Base-by-base conservation (phyloP, 2,888 invertebrate species). In the Amblyteles armatorius region DNA sequence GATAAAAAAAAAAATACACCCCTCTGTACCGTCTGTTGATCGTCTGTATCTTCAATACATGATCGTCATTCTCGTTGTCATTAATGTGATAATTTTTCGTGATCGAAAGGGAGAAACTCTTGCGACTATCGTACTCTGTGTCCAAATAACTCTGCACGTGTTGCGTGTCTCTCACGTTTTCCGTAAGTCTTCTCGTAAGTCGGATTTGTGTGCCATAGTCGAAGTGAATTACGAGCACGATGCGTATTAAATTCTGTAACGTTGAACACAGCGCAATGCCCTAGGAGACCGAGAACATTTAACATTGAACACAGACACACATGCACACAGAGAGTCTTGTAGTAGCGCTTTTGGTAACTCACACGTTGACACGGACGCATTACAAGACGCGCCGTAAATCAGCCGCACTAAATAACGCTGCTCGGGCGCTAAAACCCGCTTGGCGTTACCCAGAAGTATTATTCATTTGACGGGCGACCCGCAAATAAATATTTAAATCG, bases 11-110 rank as follows among this genome's bases (percentile, higher is more conserved):
- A 65, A 67, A 67, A 55, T 52, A 69, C 6, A n/a, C 13, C 50
- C 71, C 36, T n/a, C 77, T 83, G 76, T 81, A 81, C 81, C 78
- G 71, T 83, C 76, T 78, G 74, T 79, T 71, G 48, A 50, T 77
- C 79, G 76, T 67, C 22, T 81, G 83, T 80, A 81, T 84, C 83
- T 57, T 83, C 73, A 74, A 87, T 83, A 79, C 76, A 78, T 57
- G 65, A 85, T 82, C 57, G 67, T 71, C 77, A 68, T 84, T 78
- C 68, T 52, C 55, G 36, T 71, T 76, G 68, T 72, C 65, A 77
- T 71, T 65, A 52, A 78, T 78, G 67, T 76, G 72, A 73, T 73
- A n/a, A 52, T 55, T 84, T 33, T 68, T 65, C 76, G 52, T 63
- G 22, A 57, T 77, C 55, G 40, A 68, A 71, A 50, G 57, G 57